These are phyloP conservation scores for Harpalus rubripes DNA, from an alignment of 2,888 invertebrate genomes.

Conservation along the genomic window DNA sequence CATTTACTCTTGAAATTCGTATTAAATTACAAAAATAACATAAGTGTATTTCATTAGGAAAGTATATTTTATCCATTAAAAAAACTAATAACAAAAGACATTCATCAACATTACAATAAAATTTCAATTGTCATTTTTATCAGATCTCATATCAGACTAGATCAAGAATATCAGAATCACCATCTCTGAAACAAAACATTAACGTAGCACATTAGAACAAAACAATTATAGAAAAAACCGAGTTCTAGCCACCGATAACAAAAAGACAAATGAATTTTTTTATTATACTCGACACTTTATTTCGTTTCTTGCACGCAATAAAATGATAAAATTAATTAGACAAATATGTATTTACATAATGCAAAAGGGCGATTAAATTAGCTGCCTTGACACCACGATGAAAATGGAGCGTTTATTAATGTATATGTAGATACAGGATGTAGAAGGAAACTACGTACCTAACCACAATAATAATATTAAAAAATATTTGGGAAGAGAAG, in stretches of 20 bases:
- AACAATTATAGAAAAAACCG: slow-evolving; percentile 38
- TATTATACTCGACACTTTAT: slow-evolving; percentile 41
- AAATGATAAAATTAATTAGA: slow-evolving; percentile 54
- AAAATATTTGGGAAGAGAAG: too few species aligned
- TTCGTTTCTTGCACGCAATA: slow-evolving; percentile 35
- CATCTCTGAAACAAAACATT: slow-evolving; percentile 42
- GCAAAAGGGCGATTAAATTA: slow-evolving; percentile 21
- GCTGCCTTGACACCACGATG: neutral
- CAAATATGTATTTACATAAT: slow-evolving; percentile 52
- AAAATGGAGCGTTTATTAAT: neutral
- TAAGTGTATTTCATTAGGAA: slow-evolving; percentile 15
- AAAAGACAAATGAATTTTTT: slow-evolving; percentile 53
- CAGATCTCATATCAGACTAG: slow-evolving; percentile 20
- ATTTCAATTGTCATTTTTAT: slow-evolving; percentile 50
- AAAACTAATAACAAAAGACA: slow-evolving; percentile 36
- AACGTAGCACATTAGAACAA: slow-evolving; percentile 48
- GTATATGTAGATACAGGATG: neutral
- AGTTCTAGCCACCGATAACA: slow-evolving; percentile 31
- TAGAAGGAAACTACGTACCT: too few species aligned
- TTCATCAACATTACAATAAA: slow-evolving; percentile 40
- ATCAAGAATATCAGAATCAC: slow-evolving; percentile 43
- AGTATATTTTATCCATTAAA: slow-evolving; percentile 11
- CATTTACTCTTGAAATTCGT: neutral
- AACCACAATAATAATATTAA: too few species aligned
- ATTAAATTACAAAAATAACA: neutral